These are phyloP conservation scores for Caenorhabditis sp. DNA, from an alignment of 2,888 invertebrate species.

Conservation along the genomic window DNA sequence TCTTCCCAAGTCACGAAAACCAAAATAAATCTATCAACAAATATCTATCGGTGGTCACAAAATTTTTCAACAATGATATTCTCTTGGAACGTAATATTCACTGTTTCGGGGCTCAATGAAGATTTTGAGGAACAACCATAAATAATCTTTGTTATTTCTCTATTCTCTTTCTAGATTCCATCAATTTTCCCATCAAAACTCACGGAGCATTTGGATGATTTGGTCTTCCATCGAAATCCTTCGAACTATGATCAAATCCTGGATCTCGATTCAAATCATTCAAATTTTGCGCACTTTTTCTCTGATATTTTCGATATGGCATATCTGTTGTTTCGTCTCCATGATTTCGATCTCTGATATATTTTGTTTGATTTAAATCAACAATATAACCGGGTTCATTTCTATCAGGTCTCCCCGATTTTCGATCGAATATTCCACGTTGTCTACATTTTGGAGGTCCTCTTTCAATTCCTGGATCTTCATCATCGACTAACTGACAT, in stretches of 20 bases:
- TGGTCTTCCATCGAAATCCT: neutral
- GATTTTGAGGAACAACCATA: constrained; percentile 5
- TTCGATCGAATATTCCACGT: neutral
- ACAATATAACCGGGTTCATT: constrained; percentile 3
- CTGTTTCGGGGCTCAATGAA: too few species aligned
- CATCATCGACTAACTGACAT: constrained; percentile 25
- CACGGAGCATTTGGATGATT: constrained; percentile 21
- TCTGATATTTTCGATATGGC: constrained; percentile 20
- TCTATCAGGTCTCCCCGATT: neutral
- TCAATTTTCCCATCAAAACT: too few species aligned
- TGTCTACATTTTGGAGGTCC: constrained; percentile 8
- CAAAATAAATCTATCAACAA: too few species aligned
- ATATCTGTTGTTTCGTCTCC: constrained; percentile 9
- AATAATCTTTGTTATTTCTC: constrained; percentile 6
- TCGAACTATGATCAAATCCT: constrained; percentile 4
- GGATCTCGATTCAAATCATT: constrained; percentile 8
- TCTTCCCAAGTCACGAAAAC: too few species aligned
- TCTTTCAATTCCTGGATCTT: constrained; percentile 5
- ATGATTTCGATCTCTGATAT: constrained; percentile 4
- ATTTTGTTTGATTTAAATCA: constrained; percentile 10
- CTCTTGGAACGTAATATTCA: too few species aligned
- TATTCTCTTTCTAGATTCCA: too few species aligned
- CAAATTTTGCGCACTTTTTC: constrained; percentile 18
- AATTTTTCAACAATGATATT: too few species aligned
- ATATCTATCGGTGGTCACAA: too few species aligned